A percentile compares a stretch with the other conserved stretches of the same genome.
Conservation (phyloP, 2,113 vertebrate genomes). For the human region GRCh38 chr3:152072501-152073000, state of each 20-base stretch:
- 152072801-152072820: neutral
- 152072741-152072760: neutral
- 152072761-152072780: neutral
- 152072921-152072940: neutral
- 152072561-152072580: neutral
- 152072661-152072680: neutral
- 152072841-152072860: neutral
- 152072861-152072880: neutral
- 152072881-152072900: neutral
- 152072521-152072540: neutral
- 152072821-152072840: neutral
- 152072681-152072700: neutral
- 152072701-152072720: neutral
- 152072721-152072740: neutral
- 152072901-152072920: neutral
- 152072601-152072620: neutral
- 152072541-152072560: neutral
- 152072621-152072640: neutral
- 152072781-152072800: neutral
- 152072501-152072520: neutral
- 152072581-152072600: neutral
- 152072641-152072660: neutral
- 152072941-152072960: neutral
- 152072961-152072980: slow-evolving; percentile 21
- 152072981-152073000: slow-evolving; percentile 34